Evolutionary conservation across 2,113 vertebrate genomes (phyloP).

Genomic region (Colius striatus): DNA sequence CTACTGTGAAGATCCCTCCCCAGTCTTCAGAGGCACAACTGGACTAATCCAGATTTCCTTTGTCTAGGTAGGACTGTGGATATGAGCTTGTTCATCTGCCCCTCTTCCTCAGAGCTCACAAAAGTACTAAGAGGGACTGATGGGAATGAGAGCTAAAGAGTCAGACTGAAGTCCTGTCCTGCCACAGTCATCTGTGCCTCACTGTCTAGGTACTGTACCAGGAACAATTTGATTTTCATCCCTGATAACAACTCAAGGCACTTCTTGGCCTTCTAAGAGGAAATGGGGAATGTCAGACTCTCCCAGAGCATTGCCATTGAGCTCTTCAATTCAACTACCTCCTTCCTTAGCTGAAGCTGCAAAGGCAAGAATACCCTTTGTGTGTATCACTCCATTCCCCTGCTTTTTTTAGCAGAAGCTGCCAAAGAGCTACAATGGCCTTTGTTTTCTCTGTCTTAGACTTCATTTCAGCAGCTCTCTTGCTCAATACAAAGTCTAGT

Average conservation of each 20-base stretch:
- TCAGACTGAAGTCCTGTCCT: neutral
- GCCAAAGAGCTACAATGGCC: neutral
- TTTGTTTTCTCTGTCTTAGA: neutral
- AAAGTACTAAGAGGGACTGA: neutral
- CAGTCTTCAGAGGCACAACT: neutral
- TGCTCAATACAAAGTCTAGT: neutral
- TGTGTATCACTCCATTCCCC: neutral
- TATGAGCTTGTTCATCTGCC: neutral
- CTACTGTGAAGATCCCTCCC: neutral
- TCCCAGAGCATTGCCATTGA: neutral
- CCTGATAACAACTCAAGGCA: neutral
- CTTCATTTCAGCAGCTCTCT: neutral
- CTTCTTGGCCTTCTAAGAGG: neutral
- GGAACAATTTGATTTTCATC: neutral
- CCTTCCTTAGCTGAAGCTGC: neutral
- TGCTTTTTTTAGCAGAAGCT: neutral
- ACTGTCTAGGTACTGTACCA: neutral
- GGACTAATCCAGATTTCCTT: neutral
- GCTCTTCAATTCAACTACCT: neutral
- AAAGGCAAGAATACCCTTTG: neutral
- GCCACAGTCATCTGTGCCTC: neutral
- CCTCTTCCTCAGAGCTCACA: neutral
- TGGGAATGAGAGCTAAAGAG: neutral
- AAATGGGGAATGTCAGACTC: neutral
- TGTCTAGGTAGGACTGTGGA: neutral